Percentiles rank a stretch among this genome's conserved stretches.
phyloP scores from a whole-genome alignment of 2,888 invertebrate genomes.

The Physocephala rufipes region DNA sequence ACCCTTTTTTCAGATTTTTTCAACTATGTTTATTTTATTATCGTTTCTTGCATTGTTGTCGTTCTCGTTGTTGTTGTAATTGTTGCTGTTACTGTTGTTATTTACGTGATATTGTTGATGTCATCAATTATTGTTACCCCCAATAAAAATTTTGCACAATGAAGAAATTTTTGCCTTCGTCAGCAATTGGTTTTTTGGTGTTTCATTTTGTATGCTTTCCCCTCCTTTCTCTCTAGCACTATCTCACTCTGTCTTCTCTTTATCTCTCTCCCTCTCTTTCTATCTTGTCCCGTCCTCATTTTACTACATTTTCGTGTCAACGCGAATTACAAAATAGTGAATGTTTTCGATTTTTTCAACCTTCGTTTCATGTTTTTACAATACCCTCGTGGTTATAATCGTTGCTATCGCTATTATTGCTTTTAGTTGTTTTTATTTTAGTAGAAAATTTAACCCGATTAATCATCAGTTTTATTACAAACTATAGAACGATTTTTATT shows the following conservation, averaged over 20 bases:
- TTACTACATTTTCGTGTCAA: conserved; percentile 48
- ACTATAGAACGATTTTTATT: conserved; percentile 41
- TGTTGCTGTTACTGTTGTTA: conserved; percentile 43
- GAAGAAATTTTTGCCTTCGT: conserved; percentile 47
- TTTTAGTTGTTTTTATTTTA: too few species aligned
- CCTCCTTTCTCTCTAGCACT: conserved; percentile 22
- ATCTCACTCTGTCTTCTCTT: conserved; percentile 21
- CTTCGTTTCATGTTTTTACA: conserved; percentile 35
- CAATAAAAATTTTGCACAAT: conserved; percentile 58
- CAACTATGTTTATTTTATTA: conserved; percentile 25
- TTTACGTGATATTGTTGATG: conserved; percentile 41
- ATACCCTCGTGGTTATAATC: too few species aligned
- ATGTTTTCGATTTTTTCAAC: too few species aligned
- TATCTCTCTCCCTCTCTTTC: conserved; percentile 20
- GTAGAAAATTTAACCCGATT: conserved; percentile 3
- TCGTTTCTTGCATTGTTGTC: conserved; percentile 21
- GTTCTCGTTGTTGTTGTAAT: conserved; percentile 19
- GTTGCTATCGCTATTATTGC: too few species aligned
- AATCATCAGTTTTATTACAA: conserved; percentile 43
- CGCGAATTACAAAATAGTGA: conserved; percentile 24
- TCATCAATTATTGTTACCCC: conserved; percentile 52
- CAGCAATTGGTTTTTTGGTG: conserved; percentile 44
- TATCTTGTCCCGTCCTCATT: too few species aligned
- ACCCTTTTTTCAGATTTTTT: conserved; percentile 17
- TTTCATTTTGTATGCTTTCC: conserved; percentile 26